Evolutionary conservation across 2,797 vertebrate genomes (phyloP).

Genomic region (Amazona finschi): DNA sequence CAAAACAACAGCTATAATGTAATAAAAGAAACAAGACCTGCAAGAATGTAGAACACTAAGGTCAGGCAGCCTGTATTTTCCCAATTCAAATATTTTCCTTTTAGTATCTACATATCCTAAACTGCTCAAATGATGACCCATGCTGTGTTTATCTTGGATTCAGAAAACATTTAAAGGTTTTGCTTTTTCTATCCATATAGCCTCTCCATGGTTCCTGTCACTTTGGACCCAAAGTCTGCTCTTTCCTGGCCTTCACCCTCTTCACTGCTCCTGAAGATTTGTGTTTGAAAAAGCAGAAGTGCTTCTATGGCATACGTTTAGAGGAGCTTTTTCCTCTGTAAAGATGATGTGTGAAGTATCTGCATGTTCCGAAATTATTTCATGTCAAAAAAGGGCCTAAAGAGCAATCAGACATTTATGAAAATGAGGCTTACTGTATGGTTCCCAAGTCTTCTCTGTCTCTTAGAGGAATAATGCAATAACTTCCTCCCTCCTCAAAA

Average conservation of each 20-base stretch:
- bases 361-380: neutral
- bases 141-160: neutral
- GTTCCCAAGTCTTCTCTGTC: neutral
- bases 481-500: neutral
- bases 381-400: neutral
- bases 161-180: neutral
- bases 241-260: neutral
- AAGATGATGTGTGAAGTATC: neutral
- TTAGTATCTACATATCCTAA: neutral
- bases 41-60: neutral
- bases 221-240: neutral
- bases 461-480: neutral
- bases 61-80: neutral
- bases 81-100: neutral
- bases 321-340: neutral
- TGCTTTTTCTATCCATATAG: neutral
- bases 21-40: neutral
- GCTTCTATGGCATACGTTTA: neutral
- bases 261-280: neutral
- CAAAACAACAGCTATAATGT: neutral
- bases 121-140: neutral
- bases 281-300: neutral
- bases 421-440: neutral
- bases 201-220: neutral
- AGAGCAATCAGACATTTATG: neutral